A percentile compares a stretch with the other conserved stretches of the same genome.
Conservation (phyloP, 2,888 invertebrate species). For the Sarcophaga variegata region DNA sequence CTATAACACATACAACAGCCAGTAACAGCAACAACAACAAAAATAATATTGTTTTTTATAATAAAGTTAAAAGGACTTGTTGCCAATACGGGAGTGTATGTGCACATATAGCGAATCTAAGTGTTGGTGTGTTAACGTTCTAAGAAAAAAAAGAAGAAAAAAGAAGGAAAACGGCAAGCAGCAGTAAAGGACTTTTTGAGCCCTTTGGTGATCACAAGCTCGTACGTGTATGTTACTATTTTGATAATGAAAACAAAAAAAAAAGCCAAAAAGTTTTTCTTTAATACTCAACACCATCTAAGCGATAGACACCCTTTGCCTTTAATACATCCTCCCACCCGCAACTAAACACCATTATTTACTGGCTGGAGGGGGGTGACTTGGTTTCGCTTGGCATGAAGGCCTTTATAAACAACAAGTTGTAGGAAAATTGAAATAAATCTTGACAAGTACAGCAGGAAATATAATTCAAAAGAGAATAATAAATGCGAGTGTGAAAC, state of each 20-base stretch:
- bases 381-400: not conserved
- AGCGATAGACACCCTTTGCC: not conserved
- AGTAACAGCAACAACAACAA: conserved; percentile 6
- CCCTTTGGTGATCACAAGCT: conserved; percentile 59
- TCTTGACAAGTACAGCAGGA: conserved; percentile 67
- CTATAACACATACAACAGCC: not conserved
- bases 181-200: conserved; percentile 13
- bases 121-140: not conserved
- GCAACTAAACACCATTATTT: not conserved
- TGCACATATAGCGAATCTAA: too few species aligned
- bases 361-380: too few species aligned
- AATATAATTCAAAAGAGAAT: conserved; percentile 68
- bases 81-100: conserved; percentile 46
- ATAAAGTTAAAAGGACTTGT: conserved; percentile 61
- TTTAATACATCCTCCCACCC: not conserved
- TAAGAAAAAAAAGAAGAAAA: not conserved
- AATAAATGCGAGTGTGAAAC: conserved; percentile 68
- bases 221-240: conserved; percentile 60
- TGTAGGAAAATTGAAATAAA: conserved; percentile 68
- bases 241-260: conserved; percentile 51
- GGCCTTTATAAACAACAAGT: conserved; percentile 50
- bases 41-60: conserved; percentile 52
- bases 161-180: not conserved
- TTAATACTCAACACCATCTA: conserved; percentile 34
- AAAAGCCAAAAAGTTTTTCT: conserved; percentile 2